Conservation (phyloP, 2,797 vertebrate species). For the Periophthalmus magnuspinnatus region DNA sequence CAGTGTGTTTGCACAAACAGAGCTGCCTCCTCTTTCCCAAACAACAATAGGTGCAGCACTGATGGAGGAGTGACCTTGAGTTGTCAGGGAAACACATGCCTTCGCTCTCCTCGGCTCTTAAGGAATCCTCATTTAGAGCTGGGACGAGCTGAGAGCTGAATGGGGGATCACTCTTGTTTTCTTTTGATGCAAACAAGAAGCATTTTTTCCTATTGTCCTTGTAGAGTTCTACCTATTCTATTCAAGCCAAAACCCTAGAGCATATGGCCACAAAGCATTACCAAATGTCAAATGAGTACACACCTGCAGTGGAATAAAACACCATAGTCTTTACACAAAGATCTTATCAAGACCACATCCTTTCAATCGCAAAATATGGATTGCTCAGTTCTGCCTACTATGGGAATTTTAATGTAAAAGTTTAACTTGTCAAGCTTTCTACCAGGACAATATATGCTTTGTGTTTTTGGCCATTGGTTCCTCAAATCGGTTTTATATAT, state of each 20-base stretch:
- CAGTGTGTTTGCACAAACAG: slow-evolving; percentile 24
- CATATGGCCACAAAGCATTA: neutral
- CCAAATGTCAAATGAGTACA: neutral
- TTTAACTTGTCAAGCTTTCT: neutral
- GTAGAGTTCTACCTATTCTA: slow-evolving; percentile 16
- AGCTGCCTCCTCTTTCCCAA: slow-evolving; percentile 45
- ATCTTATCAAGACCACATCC: too few species aligned
- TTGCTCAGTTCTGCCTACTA: neutral
- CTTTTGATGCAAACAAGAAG: slow-evolving; percentile 37
- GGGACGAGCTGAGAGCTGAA: slow-evolving; percentile 13
- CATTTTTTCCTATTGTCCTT: slow-evolving; percentile 32
- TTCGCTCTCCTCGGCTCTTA: slow-evolving; percentile 36
- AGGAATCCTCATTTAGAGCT: slow-evolving; percentile 39
- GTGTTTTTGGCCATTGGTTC: neutral
- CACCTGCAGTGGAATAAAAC: neutral
- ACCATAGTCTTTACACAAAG: too few species aligned
- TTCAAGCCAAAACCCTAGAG: slow-evolving; percentile 34
- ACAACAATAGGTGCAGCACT: slow-evolving; percentile 43
- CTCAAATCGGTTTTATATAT: neutral
- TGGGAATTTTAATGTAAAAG: neutral
- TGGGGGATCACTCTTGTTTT: slow-evolving; percentile 27
- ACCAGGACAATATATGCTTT: neutral
- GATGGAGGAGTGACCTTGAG: slow-evolving; percentile 49
- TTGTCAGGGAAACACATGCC: slow-evolving; percentile 46
- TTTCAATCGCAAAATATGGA: neutral